A percentile compares a stretch with the other conserved stretches of the same genome.
Conservation (phyloP, 2,113 vertebrate species). For the Myrmecophaga tridactyla region DNA sequence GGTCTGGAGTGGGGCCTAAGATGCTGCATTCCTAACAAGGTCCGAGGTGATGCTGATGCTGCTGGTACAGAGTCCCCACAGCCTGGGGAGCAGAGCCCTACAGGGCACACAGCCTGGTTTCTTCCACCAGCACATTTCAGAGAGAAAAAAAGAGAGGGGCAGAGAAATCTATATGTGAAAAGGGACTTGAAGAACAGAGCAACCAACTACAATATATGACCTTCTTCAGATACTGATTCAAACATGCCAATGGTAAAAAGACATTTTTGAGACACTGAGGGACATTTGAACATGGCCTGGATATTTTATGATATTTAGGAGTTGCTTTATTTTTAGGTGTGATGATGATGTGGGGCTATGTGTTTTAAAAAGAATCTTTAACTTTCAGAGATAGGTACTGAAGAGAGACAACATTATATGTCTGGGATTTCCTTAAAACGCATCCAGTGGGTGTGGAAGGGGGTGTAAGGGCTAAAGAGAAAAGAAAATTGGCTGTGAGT, state of each 20-base stretch:
- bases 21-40: not conserved
- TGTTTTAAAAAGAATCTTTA: conserved; percentile 35
- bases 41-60: not conserved
- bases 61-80: not conserved
- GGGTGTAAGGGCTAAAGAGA: not conserved
- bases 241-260: not conserved
- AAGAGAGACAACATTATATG: not conserved
- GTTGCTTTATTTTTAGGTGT: not conserved
- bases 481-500: not conserved
- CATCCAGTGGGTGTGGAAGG: not conserved
- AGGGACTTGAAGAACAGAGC: not conserved
- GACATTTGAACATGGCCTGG: not conserved
- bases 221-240: not conserved
- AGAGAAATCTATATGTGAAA: not conserved
- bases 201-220: not conserved
- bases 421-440: conserved; percentile 1
- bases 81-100: not conserved
- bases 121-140: not conserved
- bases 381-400: not conserved
- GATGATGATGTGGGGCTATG: not conserved
- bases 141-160: not conserved
- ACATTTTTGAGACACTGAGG: conserved; percentile 12
- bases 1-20: not conserved
- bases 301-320: not conserved
- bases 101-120: not conserved